phyloP scores from a whole-genome alignment of 2,113 vertebrate genomes.

The Mus spicilegus region DNA sequence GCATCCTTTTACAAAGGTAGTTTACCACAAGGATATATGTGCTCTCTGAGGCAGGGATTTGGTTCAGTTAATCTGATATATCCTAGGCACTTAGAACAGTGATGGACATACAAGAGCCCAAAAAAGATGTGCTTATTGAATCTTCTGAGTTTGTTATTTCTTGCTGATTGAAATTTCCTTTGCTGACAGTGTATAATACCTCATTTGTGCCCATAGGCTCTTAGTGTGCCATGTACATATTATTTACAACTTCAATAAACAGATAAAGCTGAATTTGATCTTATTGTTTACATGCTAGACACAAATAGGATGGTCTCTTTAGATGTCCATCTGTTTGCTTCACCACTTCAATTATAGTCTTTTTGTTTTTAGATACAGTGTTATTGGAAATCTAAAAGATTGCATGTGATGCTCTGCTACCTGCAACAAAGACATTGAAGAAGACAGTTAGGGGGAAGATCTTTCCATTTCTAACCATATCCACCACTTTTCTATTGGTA shows the following conservation, averaged over 20 bases:
- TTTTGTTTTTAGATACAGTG: constrained; percentile 26
- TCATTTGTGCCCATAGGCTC: constrained; percentile 71
- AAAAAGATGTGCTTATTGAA: constrained; percentile 21
- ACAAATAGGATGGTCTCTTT: constrained; percentile 74
- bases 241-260: constrained; percentile 80
- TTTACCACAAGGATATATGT: constrained; percentile 15
- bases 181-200: constrained; percentile 70
- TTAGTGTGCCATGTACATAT: constrained; percentile 71
- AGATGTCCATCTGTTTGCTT: constrained; percentile 49
- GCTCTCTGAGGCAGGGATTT: not conserved
- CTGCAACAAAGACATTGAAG: not conserved
- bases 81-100: not conserved
- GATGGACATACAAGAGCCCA: not conserved
- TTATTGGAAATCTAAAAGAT: not conserved
- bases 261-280: constrained; percentile 75
- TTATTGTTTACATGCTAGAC: constrained; percentile 63
- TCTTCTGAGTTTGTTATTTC: constrained; percentile 58
- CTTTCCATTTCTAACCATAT: not conserved
- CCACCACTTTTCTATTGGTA: not conserved
- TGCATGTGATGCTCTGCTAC: not conserved
- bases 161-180: constrained; percentile 68
- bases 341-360: not conserved
- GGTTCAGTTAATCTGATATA: not conserved
- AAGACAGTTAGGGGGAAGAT: constrained; percentile 1
- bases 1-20: not conserved